Conservation (phyloP, 2,888 invertebrate genomes). For the Drosophila neotestacea region DNA sequence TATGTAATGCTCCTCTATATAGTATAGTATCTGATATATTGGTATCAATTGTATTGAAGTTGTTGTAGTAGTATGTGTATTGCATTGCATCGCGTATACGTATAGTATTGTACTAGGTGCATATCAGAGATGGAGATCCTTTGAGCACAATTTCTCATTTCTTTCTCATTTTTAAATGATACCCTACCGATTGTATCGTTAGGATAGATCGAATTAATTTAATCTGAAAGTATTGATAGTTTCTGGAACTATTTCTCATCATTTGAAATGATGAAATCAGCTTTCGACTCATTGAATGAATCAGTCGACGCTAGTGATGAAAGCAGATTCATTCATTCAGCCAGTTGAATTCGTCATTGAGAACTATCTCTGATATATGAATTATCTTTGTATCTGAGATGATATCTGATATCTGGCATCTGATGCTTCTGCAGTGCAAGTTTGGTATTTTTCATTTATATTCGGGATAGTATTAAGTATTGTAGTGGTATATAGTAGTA, state of each 20-base stretch:
- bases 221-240: no score
- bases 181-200: neutral
- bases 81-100: neutral
- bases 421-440: constrained; percentile 27
- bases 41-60: constrained; percentile 11
- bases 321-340: neutral
- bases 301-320: no score
- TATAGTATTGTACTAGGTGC: constrained; percentile 25
- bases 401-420: constrained; percentile 1
- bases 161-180: neutral
- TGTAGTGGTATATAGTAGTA: neutral
- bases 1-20: constrained; percentile 45
- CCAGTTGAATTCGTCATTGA: neutral
- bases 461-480: neutral
- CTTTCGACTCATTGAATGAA: neutral
- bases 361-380: neutral
- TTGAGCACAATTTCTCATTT: neutral
- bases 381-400: neutral
- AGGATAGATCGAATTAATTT: neutral
- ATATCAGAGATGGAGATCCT: constrained; percentile 9
- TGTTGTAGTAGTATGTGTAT: neutral
- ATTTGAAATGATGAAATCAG: neutral
- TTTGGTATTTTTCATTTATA: neutral
- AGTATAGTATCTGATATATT: constrained; percentile 18
- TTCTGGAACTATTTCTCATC: neutral